Percentiles rank a stretch among this genome's conserved stretches.
phyloP scores from a whole-genome alignment of 2,888 invertebrate species.

The Strigamia transsilvanica region DNA sequence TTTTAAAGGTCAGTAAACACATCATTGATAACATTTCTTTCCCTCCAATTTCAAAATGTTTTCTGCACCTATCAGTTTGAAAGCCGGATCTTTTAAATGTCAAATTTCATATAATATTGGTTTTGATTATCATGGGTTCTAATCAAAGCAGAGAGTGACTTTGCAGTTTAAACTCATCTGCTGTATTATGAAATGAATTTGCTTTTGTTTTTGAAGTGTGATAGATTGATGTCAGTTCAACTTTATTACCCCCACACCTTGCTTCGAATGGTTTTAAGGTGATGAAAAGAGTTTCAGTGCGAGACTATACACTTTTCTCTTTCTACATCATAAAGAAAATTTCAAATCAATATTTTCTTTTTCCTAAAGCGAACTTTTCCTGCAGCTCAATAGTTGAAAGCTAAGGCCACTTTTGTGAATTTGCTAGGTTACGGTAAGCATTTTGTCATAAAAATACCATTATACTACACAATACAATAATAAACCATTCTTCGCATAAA shows the following conservation, averaged over 20 bases:
- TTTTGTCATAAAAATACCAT: slow-evolving; percentile 51
- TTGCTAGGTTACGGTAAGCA: slow-evolving; percentile 32
- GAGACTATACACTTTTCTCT: slow-evolving; percentile 36
- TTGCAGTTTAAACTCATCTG: slow-evolving; percentile 45
- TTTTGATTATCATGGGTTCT: slow-evolving; percentile 43
- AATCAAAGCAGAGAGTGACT: slow-evolving; percentile 43
- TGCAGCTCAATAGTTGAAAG: not conserved
- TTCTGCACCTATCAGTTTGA: slow-evolving; percentile 29
- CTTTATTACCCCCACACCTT: slow-evolving; percentile 30
- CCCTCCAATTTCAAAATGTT: not conserved
- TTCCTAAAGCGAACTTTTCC: slow-evolving; percentile 6
- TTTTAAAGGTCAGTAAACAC: slow-evolving; percentile 4
- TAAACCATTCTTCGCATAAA: no score
- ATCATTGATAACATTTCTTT: slow-evolving; percentile 7
- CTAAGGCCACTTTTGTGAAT: slow-evolving; percentile 53
- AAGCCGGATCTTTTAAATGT: slow-evolving; percentile 41
- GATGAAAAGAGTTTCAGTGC: slow-evolving; percentile 44
- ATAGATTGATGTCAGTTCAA: slow-evolving; percentile 39
- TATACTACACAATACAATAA: not conserved
- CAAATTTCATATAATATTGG: slow-evolving; percentile 41
- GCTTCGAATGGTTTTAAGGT: slow-evolving; percentile 36
- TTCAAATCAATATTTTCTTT: slow-evolving; percentile 39
- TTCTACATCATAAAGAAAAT: slow-evolving; percentile 6
- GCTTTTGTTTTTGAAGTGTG: slow-evolving; percentile 49
- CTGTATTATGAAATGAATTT: slow-evolving; percentile 43